Base-by-base conservation (phyloP, 2,888 invertebrate species). In the Amphipyra tragopoginis region DNA sequence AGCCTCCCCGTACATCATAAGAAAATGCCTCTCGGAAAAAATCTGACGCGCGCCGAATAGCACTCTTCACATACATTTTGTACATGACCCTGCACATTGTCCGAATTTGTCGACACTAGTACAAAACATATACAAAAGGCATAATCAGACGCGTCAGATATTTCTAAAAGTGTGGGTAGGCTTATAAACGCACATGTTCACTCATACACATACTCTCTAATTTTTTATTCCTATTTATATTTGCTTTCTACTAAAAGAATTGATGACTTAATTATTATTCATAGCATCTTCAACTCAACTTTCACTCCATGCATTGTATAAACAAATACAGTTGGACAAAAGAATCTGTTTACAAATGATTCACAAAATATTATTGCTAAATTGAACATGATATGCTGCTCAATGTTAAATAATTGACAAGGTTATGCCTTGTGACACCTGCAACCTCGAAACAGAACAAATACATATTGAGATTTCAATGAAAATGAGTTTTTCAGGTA, bases 371-470 rank as follows among this genome's bases (percentile, higher is more conserved):
- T 56, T 64, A 57, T 58, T 61, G 52, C 43, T 51, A 55, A 60
- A 50, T 55, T 50, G 51, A 67, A 50, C 34, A 56, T 47, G 26
- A 49, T 39, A 61, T 57, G 44, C 50, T 55, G 42, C 33, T 56
- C 55, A 56, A 55, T 55, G 58, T 54, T 57, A 42, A 75, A 71
- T 58, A 43, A 76, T 52, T 40, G 39, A 47, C 75, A 74, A 65
- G 75, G 79, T 74, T 57, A 55, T 33, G 13, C 54, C 42, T 74
- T 54, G 47, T 50, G 56, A 67, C 68, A 72, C 29, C 38, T 26
- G 0, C 38, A 63, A 60, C 68, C 77, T 77, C 48, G 56, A 60
- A 49, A 40, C 39, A 21, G 51, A 54, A 62, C 40, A 21, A 58
- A 57, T 39, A 45, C 33, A 36, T 52, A 29, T 47, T 14, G 15